Percentiles rank a stretch among this genome's conserved stretches.
Evolutionary conservation across 2,888 invertebrate species (phyloP).

Genomic region (Tenthredo amoena): DNA sequence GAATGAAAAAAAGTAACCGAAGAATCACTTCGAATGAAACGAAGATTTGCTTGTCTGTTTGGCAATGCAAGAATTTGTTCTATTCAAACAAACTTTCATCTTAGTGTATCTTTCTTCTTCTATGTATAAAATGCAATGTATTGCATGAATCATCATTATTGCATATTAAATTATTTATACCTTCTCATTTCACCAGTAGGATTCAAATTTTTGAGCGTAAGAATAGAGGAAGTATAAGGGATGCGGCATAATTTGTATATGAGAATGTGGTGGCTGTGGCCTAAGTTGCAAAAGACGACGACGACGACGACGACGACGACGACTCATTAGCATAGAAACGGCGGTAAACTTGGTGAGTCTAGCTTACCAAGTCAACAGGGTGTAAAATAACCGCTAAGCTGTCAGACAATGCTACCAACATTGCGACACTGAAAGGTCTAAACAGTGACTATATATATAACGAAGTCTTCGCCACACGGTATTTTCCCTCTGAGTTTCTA

Average conservation of each 20-base stretch:
- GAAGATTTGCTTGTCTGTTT: too few relatives aligned
- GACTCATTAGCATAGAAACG: conserved; percentile 77
- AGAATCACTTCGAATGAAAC: too few relatives aligned
- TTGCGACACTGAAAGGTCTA: conserved; percentile 52
- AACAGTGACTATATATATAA: conserved; percentile 56
- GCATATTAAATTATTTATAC: not conserved
- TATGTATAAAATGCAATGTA: too few relatives aligned
- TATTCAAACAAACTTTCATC: too few relatives aligned
- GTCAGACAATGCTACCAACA: conserved; percentile 73
- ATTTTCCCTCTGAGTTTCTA: conserved; percentile 67
- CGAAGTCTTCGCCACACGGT: conserved; percentile 66
- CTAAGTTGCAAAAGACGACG: conserved; percentile 22
- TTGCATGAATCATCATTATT: too few relatives aligned
- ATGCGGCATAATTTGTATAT: not conserved
- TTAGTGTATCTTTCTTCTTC: too few relatives aligned
- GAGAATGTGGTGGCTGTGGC: not conserved
- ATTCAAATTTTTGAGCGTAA: not conserved
- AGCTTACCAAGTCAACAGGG: conserved; percentile 78
- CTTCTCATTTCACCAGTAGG: not conserved
- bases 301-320: conserved; percentile 7
- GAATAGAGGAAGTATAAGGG: not conserved
- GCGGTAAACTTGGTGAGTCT: conserved; percentile 74
- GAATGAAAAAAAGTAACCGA: too few relatives aligned
- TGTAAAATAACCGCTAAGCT: conserved; percentile 79
- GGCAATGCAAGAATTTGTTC: too few relatives aligned